Evolutionary conservation across 2,888 invertebrate genomes (phyloP).

Genomic region (Cerastis rubricosa): DNA sequence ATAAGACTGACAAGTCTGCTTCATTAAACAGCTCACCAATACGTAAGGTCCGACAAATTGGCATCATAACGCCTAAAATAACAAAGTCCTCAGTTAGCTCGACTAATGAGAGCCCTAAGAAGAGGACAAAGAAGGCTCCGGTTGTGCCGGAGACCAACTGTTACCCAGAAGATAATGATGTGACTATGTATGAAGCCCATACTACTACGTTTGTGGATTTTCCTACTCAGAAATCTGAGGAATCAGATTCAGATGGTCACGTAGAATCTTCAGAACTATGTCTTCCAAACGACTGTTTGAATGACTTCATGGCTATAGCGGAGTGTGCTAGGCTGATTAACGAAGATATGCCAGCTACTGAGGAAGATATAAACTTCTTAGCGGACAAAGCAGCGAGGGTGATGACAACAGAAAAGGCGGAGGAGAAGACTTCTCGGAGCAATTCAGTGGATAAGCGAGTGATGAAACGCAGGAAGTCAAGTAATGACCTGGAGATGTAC

Average conservation of each 20-base stretch:
- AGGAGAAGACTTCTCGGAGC: constrained; percentile 71
- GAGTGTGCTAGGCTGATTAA: constrained; percentile 81
- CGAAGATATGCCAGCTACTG: constrained; percentile 77
- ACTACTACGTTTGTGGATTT: constrained; percentile 86
- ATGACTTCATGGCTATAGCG: constrained; percentile 86
- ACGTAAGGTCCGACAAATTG: constrained; percentile 86
- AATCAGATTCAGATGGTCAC: constrained; percentile 85
- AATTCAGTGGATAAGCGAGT: constrained; percentile 80
- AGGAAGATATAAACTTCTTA: constrained; percentile 84
- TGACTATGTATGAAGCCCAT: constrained; percentile 89
- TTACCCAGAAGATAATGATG: constrained; percentile 84
- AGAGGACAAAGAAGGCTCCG: constrained; percentile 81
- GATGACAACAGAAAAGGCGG: constrained; percentile 85
- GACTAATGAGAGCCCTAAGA: constrained; percentile 85
- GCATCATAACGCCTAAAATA: constrained; percentile 79
- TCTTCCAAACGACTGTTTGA: constrained; percentile 86
- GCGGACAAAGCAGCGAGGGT: constrained; percentile 87
- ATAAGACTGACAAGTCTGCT: constrained; percentile 86
- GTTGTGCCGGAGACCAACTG: constrained; percentile 74
- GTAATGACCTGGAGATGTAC: constrained; percentile 87
- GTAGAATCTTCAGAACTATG: constrained; percentile 86
- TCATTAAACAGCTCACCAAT: constrained; percentile 88
- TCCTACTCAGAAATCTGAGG: constrained; percentile 82
- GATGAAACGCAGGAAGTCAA: constrained; percentile 83
- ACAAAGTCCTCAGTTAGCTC: constrained; percentile 78